A percentile compares a stretch with the other conserved stretches of the same genome.
These are phyloP conservation scores for Pavo muticus DNA, from an alignment of 2,113 vertebrate genomes.

Conservation along the genomic window DNA sequence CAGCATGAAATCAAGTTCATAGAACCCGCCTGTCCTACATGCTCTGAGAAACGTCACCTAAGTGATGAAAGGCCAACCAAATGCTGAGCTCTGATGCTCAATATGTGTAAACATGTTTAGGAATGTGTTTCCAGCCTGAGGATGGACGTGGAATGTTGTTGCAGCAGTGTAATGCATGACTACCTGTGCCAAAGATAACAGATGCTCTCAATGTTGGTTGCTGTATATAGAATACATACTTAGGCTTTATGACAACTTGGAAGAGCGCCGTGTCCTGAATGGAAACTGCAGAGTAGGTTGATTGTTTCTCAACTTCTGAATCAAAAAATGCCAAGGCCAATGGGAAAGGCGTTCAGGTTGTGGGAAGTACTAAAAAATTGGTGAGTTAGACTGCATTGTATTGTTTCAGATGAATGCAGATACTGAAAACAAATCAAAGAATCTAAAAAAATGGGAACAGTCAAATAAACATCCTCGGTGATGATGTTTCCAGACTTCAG, in stretches of 20 bases:
- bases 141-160: neutral
- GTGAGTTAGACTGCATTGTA: neutral
- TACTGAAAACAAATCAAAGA: constrained; percentile 35
- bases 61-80: neutral
- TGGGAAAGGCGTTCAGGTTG: neutral
- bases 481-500: constrained; percentile 54
- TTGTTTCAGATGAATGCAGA: neutral
- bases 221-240: neutral
- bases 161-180: neutral
- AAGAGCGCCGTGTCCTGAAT: neutral
- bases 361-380: neutral
- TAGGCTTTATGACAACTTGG: neutral
- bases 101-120: neutral
- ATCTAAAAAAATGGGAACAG: neutral
- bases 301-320: neutral
- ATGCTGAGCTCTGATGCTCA: neutral
- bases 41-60: neutral
- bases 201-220: neutral
- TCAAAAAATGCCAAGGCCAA: neutral
- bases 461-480: constrained; percentile 46
- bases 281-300: constrained; percentile 7
- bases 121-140: neutral
- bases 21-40: neutral
- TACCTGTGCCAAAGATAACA: neutral
- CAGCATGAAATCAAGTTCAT: neutral